Conservation (phyloP, 2,113 vertebrate species). For the Oryzias celebensis region DNA sequence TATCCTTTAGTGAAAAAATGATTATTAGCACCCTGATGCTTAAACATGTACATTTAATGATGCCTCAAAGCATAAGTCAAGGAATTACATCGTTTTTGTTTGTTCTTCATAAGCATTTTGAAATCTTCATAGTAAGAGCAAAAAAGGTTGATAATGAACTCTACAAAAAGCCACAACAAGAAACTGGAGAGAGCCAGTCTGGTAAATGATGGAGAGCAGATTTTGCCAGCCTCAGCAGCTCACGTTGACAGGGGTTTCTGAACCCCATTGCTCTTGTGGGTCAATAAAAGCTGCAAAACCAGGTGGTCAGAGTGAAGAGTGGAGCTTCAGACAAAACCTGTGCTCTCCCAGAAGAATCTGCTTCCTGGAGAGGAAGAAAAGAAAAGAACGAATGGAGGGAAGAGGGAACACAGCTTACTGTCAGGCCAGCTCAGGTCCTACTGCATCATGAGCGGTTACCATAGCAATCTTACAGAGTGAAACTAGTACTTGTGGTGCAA, state of each 20-base stretch:
- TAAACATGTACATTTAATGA: constrained; percentile 19
- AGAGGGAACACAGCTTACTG: not conserved
- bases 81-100: constrained; percentile 17
- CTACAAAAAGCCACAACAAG: not conserved
- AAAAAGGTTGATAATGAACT: not conserved
- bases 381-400: not conserved
- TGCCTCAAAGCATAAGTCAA: constrained; percentile 26
- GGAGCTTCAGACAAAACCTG: not conserved
- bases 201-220: constrained; percentile 3
- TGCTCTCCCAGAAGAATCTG: not conserved
- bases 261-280: constrained; percentile 1
- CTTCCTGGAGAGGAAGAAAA: not conserved
- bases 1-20: constrained; percentile 9
- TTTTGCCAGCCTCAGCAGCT: constrained; percentile 31
- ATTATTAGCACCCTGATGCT: not conserved
- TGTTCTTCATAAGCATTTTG: not conserved
- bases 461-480: constrained; percentile 9
- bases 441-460: constrained; percentile 23
- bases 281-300: constrained; percentile 15
- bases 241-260: constrained; percentile 1
- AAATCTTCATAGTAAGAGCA: constrained; percentile 2
- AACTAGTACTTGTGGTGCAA: constrained; percentile 20
- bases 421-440: constrained; percentile 5
- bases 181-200: not conserved
- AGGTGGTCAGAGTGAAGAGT: constrained; percentile 4